Conservation (phyloP, 2,888 invertebrate species). For the Synergus gifuensis region DNA sequence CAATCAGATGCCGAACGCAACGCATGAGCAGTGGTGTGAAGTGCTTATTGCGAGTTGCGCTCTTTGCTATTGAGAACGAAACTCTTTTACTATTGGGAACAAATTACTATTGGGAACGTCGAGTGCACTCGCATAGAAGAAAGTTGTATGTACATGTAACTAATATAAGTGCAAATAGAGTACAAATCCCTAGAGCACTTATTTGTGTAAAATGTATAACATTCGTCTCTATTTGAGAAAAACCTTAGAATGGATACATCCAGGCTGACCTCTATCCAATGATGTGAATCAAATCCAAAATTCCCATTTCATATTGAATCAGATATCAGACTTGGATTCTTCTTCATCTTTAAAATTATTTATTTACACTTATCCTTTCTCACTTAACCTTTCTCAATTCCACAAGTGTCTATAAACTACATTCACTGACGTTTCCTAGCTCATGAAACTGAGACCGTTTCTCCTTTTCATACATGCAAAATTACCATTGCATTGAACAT, state of each 20-base stretch:
- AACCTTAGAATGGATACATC: neutral
- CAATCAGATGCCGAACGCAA: too few relatives aligned
- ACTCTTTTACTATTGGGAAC: too few relatives aligned
- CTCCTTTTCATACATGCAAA: neutral
- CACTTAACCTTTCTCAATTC: neutral
- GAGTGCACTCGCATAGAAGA: neutral
- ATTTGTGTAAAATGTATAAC: neutral
- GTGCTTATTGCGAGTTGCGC: too few relatives aligned
- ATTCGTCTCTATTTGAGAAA: slow-evolving; percentile 31
- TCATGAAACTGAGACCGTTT: neutral
- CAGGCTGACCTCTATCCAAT: slow-evolving; percentile 17
- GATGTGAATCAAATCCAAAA: too few relatives aligned
- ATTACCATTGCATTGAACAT: neutral
- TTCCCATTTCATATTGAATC: too few relatives aligned
- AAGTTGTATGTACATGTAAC: slow-evolving; percentile 16
- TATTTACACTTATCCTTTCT: too few relatives aligned
- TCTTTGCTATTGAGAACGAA: too few relatives aligned
- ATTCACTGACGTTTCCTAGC: neutral
- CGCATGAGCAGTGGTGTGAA: too few relatives aligned
- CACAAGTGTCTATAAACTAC: neutral
- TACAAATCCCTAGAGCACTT: neutral
- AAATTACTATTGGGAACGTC: too few relatives aligned
- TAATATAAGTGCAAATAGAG: slow-evolving; percentile 11
- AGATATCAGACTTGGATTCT: too few relatives aligned
- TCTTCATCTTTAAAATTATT: too few relatives aligned